Base-by-base conservation (phyloP, 2,797 vertebrate genomes). In the Pipistrellus pipistrellus region DNA sequence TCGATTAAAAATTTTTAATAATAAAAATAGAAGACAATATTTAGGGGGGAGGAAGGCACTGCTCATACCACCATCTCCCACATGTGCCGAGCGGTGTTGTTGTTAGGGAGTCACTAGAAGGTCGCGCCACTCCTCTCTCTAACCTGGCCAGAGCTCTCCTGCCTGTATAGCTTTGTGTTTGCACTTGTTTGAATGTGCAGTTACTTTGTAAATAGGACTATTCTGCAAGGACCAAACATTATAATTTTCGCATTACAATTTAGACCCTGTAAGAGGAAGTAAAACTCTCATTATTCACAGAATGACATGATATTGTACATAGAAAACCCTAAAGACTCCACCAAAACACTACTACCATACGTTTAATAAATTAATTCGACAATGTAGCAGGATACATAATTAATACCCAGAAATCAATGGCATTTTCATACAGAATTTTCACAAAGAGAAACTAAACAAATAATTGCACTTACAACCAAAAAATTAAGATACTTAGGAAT, bases 71-170 rank as follows among this genome's bases (percentile, higher is more conserved):
- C 32, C 57, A 23, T 69, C 87, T 85, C 86, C 55, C 73, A 38
- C 4, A 0, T 64, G 38, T 92, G 83, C 88, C 88, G 84, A 44
- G 32, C 18, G 51, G 46, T 57, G 32, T 30, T 80, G 38, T 71
- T 71, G 44, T 68, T 71, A 53, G 59, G 62, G 59, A 46, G 11
- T 10, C 1, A 38, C 53, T 59, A 92, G 57, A 82, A 71, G 81
- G n/a, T 48, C 72, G 80, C 53, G 25, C 93, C 77, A 93, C 91
- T 94, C 90, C 88, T 94, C 90, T 44, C n/a, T 59, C 69, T 64
- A 25, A 68, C 71, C 76, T 90, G 82, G 32, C 75, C 23, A 76
- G 78, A 55, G 51, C 25, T 41, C 4, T 76, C n/a, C 46, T 32
- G 38, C 46, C 66, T 20, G 62, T 77, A 41, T 10, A 48, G 35